phyloP scores from a whole-genome alignment of 2,888 invertebrate species.

The Vesta saturnalis region DNA sequence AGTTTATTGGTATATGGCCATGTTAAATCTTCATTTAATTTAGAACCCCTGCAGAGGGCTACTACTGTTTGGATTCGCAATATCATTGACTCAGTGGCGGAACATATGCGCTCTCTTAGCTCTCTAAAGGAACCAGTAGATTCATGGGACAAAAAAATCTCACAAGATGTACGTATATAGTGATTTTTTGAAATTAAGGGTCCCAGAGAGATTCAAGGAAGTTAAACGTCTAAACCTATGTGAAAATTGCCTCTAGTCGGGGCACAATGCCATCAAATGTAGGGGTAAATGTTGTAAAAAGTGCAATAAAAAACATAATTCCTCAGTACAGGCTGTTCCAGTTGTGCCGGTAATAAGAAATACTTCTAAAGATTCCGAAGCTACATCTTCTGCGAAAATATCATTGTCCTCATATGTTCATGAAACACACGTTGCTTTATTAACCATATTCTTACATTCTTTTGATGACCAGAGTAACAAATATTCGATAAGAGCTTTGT shows the following conservation, averaged over 20 bases:
- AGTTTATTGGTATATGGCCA: constrained; percentile 31
- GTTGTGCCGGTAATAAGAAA: too few relatives aligned
- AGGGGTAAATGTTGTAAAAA: too few relatives aligned
- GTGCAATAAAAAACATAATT: too few relatives aligned
- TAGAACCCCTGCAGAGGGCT: neutral
- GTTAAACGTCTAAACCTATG: too few relatives aligned
- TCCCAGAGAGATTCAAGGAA: too few relatives aligned
- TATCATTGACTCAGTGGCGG: neutral
- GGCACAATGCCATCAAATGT: too few relatives aligned
- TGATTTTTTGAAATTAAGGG: too few relatives aligned
- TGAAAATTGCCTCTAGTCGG: too few relatives aligned
- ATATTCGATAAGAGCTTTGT: too few relatives aligned
- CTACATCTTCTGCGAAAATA: neutral
- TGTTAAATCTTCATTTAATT: neutral
- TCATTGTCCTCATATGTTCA: neutral
- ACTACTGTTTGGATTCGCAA: neutral
- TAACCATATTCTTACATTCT: neutral
- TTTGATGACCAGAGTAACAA: too few relatives aligned
- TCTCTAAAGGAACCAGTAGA: neutral
- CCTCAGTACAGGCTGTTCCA: too few relatives aligned
- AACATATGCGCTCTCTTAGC: neutral
- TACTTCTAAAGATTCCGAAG: neutral
- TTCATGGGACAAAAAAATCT: neutral
- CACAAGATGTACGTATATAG: too few relatives aligned
- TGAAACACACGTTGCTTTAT: neutral